Evolutionary conservation across 2,888 invertebrate genomes (phyloP).

Genomic region (Hirudinaria manillensis): DNA sequence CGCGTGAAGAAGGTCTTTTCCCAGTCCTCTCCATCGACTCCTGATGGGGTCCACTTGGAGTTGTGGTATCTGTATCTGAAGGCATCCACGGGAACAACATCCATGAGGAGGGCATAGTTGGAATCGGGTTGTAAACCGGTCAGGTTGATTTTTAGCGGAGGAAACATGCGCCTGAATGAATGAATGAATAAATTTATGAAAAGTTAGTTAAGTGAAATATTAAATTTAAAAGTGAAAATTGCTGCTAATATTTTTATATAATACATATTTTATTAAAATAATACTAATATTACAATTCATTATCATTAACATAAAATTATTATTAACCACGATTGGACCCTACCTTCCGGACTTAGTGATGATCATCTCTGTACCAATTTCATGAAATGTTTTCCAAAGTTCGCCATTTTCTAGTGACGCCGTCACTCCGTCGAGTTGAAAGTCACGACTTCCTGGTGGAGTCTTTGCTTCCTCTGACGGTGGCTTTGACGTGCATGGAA

Average conservation of each 20-base stretch:
- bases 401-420: conserved; percentile 3
- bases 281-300: background rate
- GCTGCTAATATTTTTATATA: background rate
- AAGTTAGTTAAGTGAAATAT: background rate
- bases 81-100: conserved; percentile 12
- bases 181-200: background rate
- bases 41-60: conserved; percentile 8
- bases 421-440: background rate
- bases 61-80: conserved; percentile 26
- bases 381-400: conserved; percentile 19
- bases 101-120: conserved; percentile 19
- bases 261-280: background rate
- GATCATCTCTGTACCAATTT: conserved; percentile 22
- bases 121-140: background rate
- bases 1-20: background rate
- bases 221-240: too few species aligned
- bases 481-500: too few species aligned
- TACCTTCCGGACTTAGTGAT: conserved; percentile 27
- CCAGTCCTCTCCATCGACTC: conserved; percentile 12
- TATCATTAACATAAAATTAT: background rate
- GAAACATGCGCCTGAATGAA: conserved; percentile 25
- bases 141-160: conserved; percentile 16
- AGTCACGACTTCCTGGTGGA: too few species aligned
- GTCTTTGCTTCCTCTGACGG: too few species aligned
- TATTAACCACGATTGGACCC: background rate